Evolutionary conservation across 2,888 invertebrate genomes (phyloP).

Genomic region (Drosophila barbarae): DNA sequence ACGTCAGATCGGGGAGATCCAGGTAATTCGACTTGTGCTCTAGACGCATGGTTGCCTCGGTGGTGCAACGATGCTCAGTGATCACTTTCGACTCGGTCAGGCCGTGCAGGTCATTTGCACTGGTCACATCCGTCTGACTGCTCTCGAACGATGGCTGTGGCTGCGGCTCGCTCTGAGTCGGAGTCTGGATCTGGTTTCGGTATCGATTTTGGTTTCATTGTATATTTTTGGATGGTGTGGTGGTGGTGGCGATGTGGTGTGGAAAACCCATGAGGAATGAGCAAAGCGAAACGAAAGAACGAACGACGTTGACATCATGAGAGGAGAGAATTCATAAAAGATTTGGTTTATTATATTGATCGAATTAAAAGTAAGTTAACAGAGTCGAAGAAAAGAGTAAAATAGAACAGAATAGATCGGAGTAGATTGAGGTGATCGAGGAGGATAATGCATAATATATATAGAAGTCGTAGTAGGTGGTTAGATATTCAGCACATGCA

Average conservation of each 20-base stretch:
- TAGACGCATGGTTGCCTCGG: slow-evolving; percentile 80
- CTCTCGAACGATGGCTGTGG: slow-evolving; percentile 71
- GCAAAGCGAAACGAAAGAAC: slow-evolving; percentile 67
- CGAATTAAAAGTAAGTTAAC: slow-evolving; percentile 35
- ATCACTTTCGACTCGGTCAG: slow-evolving; percentile 79
- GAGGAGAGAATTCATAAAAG: slow-evolving; percentile 75
- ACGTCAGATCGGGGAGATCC: slow-evolving; percentile 75
- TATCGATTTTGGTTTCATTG: slow-evolving; percentile 19
- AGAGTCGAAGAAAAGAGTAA: slow-evolving; percentile 31
- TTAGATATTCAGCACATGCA: slow-evolving; percentile 76
- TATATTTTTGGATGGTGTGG: slow-evolving; percentile 10
- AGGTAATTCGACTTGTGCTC: slow-evolving; percentile 78
- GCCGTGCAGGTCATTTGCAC: slow-evolving; percentile 78
- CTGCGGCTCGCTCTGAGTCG: slow-evolving; percentile 56
- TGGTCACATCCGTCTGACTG: slow-evolving; percentile 72
- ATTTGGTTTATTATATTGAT: slow-evolving; percentile 66
- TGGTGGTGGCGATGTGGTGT: slow-evolving; percentile 34
- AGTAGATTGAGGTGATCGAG: slow-evolving; percentile 43
- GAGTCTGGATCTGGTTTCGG: slow-evolving; percentile 18
- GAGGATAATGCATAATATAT: slow-evolving; percentile 37
- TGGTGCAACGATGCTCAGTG: slow-evolving; percentile 80
- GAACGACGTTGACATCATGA: slow-evolving; percentile 75
- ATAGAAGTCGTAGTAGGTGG: slow-evolving; percentile 34
- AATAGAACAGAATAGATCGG: slow-evolving; percentile 29
- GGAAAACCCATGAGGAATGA: slow-evolving; percentile 47